Evolutionary conservation across 2,888 invertebrate genomes (phyloP), one percentile per base, ranked within the genome.

Genomic region (Notodromas monacha): DNA sequence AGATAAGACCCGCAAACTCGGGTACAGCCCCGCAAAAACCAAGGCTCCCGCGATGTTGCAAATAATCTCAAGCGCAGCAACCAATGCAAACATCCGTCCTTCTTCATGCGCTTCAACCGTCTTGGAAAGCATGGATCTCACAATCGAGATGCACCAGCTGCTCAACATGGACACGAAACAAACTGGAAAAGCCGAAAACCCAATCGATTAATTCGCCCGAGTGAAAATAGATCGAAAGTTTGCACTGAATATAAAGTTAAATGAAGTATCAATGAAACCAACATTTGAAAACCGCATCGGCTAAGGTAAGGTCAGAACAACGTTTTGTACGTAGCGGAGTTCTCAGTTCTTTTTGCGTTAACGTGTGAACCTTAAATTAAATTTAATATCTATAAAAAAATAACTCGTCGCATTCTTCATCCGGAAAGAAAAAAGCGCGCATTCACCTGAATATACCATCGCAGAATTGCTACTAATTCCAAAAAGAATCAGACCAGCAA

Each of bases 21-120:
- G 45, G 32, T 45, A 45, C n/a, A 51, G 31, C n/a, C 40, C 43
- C 37, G 51, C 51, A 40, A 49, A 52, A 4, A 49, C 33, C 3
- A 47, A 35, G 2, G 47, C 46, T 2, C 49, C 52, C 8, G 47
- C 35, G n/a, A 53, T 35, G 3, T 43, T 42, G 26, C 47, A 43
- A 2, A 51, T 30, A 33, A 46, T 50, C 40, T 53, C 52, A 33
- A 47, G 38, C 27, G 44, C 42, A 3, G 48, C 49, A n/a, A 53
- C 40, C 36, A 47, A 44, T 3, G 47, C 45, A 40, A 53, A 46
- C 35, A 51, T 40, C 38, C 37, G 39, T 48, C 52, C 52, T 42
- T 48, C 48, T 40, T 54, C 53, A 35, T 44, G 40, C 4, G 39
- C 35, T 16, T 42, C 40, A 4, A 52, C 49, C 32, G 49, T 38